phyloP scores from a whole-genome alignment of 2,888 invertebrate species.

The Eupithecia centaureata region DNA sequence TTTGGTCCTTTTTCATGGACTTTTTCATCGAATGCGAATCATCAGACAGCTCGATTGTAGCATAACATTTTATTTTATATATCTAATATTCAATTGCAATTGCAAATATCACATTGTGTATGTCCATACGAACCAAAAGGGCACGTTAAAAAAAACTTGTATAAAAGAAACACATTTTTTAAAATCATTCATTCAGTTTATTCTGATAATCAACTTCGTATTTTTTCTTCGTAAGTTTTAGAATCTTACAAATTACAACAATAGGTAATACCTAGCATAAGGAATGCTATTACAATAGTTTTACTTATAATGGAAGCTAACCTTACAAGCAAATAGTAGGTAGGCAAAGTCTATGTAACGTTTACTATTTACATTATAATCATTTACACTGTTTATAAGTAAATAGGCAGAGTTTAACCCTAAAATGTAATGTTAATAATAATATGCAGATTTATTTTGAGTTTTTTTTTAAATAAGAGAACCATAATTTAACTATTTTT shows the following conservation, averaged over 20 bases:
- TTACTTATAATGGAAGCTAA: slow-evolving; percentile 29
- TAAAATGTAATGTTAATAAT: neutral
- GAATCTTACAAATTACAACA: slow-evolving; percentile 11
- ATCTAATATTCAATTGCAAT: no score
- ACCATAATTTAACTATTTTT: neutral
- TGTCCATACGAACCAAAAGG: no score
- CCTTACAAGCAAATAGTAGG: slow-evolving; percentile 20
- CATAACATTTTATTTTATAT: no score
- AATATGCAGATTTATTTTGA: neutral
- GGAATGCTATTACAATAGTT: slow-evolving; percentile 20
- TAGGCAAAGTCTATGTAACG: slow-evolving; percentile 5
- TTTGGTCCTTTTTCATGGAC: no score
- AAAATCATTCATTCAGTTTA: slow-evolving; percentile 26
- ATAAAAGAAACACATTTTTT: slow-evolving; percentile 4
- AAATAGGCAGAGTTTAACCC: neutral
- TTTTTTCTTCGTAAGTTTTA: slow-evolving; percentile 17
- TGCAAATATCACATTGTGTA: no score
- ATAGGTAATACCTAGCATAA: neutral
- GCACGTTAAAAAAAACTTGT: neutral
- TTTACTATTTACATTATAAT: slow-evolving; percentile 21
- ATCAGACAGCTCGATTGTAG: no score
- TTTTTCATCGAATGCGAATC: no score
- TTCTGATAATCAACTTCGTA: slow-evolving; percentile 32
- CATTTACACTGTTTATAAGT: slow-evolving; percentile 9
- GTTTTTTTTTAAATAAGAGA: no score